Conservation (phyloP, 2,888 invertebrate genomes). For the Caenorhabditis becei region DNA sequence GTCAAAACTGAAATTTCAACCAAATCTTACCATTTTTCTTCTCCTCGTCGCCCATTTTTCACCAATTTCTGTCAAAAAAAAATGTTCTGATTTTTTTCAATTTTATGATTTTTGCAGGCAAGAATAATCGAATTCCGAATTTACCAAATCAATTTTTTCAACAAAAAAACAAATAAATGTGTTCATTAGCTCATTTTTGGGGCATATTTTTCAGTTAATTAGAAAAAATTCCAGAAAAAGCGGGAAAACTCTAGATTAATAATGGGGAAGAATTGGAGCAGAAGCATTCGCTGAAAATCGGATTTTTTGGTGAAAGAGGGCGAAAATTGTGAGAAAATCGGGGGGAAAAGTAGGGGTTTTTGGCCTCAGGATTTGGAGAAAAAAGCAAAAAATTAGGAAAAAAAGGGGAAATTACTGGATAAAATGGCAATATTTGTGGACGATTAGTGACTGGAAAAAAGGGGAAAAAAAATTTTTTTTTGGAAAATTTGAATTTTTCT, state of each 20-base stretch:
- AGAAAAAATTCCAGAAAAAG: not conserved
- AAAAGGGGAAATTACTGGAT: not conserved
- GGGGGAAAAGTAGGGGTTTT: not conserved
- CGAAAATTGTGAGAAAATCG: conserved; percentile 2
- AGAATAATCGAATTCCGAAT: too few species aligned
- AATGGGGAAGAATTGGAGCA: not conserved
- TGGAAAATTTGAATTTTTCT: too few species aligned
- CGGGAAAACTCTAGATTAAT: not conserved
- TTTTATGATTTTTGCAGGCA: too few species aligned
- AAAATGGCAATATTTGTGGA: not conserved
- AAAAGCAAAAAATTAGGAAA: too few species aligned
- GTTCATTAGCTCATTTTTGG: not conserved
- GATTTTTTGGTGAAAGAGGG: not conserved
- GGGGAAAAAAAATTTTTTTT: too few species aligned
- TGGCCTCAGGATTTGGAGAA: not conserved
- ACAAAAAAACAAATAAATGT: not conserved
- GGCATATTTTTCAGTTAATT: not conserved
- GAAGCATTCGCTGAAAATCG: not conserved
- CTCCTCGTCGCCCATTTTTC: conserved; percentile 5
- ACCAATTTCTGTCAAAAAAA: too few species aligned
- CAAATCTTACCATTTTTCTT: not conserved
- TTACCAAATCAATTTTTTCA: too few species aligned
- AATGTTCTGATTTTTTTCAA: too few species aligned
- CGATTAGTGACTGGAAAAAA: conserved; percentile 7
- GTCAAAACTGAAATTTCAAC: not conserved